phyloP scores from a whole-genome alignment of 2,888 invertebrate species.

The Girardia tigrina region DNA sequence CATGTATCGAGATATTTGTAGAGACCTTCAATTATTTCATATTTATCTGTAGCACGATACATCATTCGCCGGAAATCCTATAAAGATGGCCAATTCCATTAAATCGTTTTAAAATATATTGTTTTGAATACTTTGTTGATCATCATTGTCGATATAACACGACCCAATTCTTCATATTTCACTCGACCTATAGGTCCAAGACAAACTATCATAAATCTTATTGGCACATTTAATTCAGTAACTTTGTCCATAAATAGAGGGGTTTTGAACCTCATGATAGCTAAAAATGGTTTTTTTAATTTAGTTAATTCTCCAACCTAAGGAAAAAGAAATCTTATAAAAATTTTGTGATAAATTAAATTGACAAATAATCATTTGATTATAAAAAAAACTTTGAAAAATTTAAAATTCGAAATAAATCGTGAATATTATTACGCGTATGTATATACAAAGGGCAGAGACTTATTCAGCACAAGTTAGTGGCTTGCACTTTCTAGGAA shows the following conservation, averaged over 20 bases:
- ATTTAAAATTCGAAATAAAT: too few species aligned
- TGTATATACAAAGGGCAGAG: too few species aligned
- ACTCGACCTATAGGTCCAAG: background rate
- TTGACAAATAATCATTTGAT: too few species aligned
- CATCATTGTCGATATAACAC: background rate
- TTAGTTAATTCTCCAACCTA: background rate
- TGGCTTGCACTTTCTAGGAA: too few species aligned
- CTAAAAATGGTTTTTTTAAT: background rate
- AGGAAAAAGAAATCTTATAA: too few species aligned
- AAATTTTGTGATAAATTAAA: too few species aligned
- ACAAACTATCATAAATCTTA: slow-evolving; percentile 2
- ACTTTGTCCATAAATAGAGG: background rate
- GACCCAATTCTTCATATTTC: slow-evolving; percentile 13
- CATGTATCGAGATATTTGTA: slow-evolving; percentile 6
- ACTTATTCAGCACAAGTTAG: too few species aligned
- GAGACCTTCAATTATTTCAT: background rate
- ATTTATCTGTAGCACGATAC: background rate
- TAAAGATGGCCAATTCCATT: background rate
- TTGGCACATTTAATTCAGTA: background rate
- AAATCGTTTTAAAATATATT: background rate
- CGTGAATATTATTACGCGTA: too few species aligned
- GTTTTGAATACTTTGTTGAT: background rate
- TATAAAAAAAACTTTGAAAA: too few species aligned
- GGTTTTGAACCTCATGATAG: background rate
- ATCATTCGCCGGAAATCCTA: background rate